Base-by-base conservation (phyloP, 2,888 invertebrate species). In the Spialia ferax region DNA sequence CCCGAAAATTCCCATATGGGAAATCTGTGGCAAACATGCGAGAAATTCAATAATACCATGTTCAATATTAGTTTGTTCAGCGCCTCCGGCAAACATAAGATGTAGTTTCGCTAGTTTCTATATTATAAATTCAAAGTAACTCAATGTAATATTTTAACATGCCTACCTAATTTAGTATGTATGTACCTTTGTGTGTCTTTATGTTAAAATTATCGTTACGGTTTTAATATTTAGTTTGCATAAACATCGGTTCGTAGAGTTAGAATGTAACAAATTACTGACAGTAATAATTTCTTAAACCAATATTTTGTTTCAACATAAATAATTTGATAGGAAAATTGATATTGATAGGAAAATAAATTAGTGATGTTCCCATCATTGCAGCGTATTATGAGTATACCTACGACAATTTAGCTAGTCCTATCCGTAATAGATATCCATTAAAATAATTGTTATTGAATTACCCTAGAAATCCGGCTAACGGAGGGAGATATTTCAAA, bases 391-490 rank as follows among this genome's bases (percentile, higher is more conserved):
- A 59, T 23, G 38, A 59, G 45, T 26, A n/a, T n/a, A n/a, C n/a
- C n/a, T n/a, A 59, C 23, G 38, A 13, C 29, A 60, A 66, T 60
- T 42, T 66, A 54, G 45, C 45, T 23, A 50, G 26, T 45, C 61
- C 66, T 55, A 48, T 61, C 50, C 54, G 35, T 65, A 64, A 71
- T 64, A 32, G 32, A 56, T 67, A 23, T n/a, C 20, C 29, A 66
- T 66, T 63, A 59, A 69, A 59, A 65, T 54, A 70, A 72, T 62
- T 66, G 54, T 48, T 65, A 50, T 70, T 45, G 70, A 68, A 69
- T 72, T 63, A 65, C 45, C 18, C 64, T 52, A 42, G 65, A 65
- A 70, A 70, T 68, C 62, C 45, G 26, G 64, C 64, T 65, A 65
- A 65, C 60, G 45, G 59, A 56, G 48, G 55, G 52, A 68, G 59